Percentiles rank a stretch among this genome's conserved stretches.
Conservation (phyloP, 64 coral and sea anemone species). For the Stichodactyla mertensii region DNA sequence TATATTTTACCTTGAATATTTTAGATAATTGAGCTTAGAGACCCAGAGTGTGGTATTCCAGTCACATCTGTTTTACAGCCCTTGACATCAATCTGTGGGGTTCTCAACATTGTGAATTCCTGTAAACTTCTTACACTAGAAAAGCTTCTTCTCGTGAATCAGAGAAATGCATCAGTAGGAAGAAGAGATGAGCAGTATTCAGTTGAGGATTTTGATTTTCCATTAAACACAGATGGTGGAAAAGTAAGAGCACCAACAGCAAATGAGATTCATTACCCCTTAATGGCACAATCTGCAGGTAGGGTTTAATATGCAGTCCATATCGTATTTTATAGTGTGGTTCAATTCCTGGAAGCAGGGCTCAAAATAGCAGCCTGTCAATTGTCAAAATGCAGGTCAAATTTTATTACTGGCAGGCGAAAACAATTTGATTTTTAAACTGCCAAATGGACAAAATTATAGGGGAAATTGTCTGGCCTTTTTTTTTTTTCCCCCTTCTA, state of each 20-base stretch:
- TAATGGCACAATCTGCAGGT: neutral
- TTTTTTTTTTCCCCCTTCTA: too few species aligned
- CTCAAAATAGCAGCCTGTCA: too few species aligned
- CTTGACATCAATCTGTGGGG: constrained; percentile 61
- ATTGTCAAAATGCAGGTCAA: too few species aligned
- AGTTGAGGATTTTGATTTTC: neutral
- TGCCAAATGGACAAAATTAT: too few species aligned
- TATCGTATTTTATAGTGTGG: too few species aligned
- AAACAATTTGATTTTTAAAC: too few species aligned
- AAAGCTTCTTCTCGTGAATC: constrained; percentile 63
- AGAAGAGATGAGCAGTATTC: neutral
- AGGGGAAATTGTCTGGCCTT: too few species aligned
- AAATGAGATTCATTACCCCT: neutral
- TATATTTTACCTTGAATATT: too few species aligned
- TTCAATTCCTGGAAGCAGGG: too few species aligned
- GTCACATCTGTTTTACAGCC: constrained; percentile 74
- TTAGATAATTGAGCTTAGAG: constrained; percentile 75
- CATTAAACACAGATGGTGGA: neutral
- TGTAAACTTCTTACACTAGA: constrained; percentile 55
- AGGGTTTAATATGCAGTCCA: neutral
- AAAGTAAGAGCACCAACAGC: neutral
- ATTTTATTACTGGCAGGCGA: too few species aligned
- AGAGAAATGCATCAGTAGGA: too few species aligned
- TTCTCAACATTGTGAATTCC: constrained; percentile 48
- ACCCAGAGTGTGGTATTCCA: constrained; percentile 48